Base-by-base conservation (phyloP, 2,888 invertebrate species). In the Mystacides longicornis region DNA sequence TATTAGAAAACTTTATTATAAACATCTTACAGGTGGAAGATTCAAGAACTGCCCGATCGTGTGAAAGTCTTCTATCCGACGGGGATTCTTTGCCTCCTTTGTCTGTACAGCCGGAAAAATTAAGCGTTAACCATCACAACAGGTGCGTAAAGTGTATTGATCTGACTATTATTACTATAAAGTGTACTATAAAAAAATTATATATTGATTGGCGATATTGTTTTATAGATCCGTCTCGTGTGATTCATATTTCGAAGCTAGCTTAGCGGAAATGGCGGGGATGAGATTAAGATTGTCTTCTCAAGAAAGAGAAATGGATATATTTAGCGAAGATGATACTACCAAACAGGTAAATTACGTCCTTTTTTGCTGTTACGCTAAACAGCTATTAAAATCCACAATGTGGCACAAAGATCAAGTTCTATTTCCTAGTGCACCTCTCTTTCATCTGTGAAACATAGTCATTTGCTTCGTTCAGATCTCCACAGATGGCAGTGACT, bases 231-330 rank as follows among this genome's bases (percentile, higher is more conserved):
- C 93, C 1, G 89, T 93, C 0, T 93, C 93, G 0, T 93, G 94
- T 71, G 94, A 94, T 70, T 94, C 93, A 1, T 94, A 94, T 73
- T 94, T 94, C 74, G 93, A 93, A 77, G 84, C 79, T 64, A 82
- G 79, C 78, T 84, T 74, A 79, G 86, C 71, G 22, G 92, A 92
- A 71, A 75, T 92, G 51, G 89, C 89, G n/a, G 90, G 89, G 67
- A 84, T 92, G 71, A 82, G 89, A 22, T 74, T 92, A 33, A 87
- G 91, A 51, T 87, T 92, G 63, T 89, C 91, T 60, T 80, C 90
- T 48, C 91, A 92, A 65, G 91, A 92, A 68, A 77, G 89, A 1
- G 91, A 91, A 71, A 85, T 87, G 81, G 81, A 89, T 65, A 90
- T 92, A 74, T 90, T 92, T 70, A 89, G 89, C n/a, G 91, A 91